Conservation (phyloP, 2,888 invertebrate species). For the Athripsodes cinereus region DNA sequence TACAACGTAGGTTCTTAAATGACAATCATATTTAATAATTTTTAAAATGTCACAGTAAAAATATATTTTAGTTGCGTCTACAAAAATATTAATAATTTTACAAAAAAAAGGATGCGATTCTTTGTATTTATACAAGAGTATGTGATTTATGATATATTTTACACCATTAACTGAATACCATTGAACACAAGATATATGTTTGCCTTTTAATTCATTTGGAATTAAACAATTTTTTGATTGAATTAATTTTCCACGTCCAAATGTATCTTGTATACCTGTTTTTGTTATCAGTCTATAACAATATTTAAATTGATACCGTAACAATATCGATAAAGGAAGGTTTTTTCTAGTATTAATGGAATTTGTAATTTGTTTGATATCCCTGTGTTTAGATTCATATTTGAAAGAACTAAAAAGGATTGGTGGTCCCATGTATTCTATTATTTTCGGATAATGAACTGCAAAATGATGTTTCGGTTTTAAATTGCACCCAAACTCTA, state of each 20-base stretch:
- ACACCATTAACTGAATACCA: background rate
- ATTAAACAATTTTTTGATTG: background rate
- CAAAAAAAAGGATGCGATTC: background rate
- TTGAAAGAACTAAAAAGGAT: background rate
- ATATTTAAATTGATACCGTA: background rate
- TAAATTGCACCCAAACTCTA: background rate
- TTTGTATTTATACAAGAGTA: background rate
- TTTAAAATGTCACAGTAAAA: background rate
- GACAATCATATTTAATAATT: background rate
- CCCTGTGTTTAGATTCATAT: background rate
- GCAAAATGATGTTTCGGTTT: background rate
- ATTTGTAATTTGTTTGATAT: background rate
- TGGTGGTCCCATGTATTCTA: background rate
- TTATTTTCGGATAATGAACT: background rate
- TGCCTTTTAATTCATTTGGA: background rate
- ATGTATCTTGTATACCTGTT: background rate
- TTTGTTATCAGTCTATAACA: background rate
- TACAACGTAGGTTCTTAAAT: background rate
- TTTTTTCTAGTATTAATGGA: background rate
- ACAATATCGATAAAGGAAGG: background rate
- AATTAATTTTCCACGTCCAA: background rate
- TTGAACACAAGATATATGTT: background rate
- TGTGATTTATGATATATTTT: background rate
- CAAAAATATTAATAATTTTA: background rate
- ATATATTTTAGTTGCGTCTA: background rate